Percentiles rank a stretch among this genome's conserved stretches.
Conservation (phyloP, 23 tunicate genomes). For the Diplosoma virens region DNA sequence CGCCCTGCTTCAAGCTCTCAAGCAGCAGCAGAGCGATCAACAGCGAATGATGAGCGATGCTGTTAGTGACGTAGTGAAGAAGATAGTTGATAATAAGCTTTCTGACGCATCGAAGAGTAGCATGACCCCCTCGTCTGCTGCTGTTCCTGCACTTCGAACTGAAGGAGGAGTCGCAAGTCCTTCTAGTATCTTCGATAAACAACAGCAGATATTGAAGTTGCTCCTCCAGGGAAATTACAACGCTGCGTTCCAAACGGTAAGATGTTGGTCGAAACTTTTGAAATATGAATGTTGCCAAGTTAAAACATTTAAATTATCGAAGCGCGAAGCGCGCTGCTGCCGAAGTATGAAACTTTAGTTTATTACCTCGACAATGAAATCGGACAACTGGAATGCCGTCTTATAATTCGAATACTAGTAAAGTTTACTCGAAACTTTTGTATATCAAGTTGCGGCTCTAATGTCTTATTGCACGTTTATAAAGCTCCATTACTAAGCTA, state of each 20-base stretch:
- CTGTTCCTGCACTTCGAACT: background rate
- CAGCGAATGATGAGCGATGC: slow-evolving; percentile 23
- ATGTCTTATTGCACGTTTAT: background rate
- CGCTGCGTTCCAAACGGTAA: slow-evolving; percentile 78
- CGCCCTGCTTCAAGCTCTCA: slow-evolving; percentile 26
- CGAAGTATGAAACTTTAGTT: no score
- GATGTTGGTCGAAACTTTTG: no score
- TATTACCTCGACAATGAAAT: no score
- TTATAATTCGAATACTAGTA: no score
- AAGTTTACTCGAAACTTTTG: no score
- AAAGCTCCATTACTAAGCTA: background rate
- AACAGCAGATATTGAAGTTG: slow-evolving; percentile 66
- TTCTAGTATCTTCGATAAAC: slow-evolving; percentile 54
- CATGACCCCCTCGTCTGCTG: background rate
- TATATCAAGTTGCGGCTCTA: no score
- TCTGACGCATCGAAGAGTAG: background rate
- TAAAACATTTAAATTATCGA: no score
- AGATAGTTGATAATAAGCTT: slow-evolving; percentile 32
- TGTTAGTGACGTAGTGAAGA: slow-evolving; percentile 30
- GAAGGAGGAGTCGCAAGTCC: background rate
- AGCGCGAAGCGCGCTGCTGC: no score
- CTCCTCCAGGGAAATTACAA: slow-evolving; percentile 70
- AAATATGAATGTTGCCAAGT: no score
- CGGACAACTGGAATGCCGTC: no score
- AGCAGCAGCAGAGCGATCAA: slow-evolving; percentile 22